Base-by-base conservation (phyloP, 2,113 vertebrate species). In the Poeciliopsis turrubarensis region DNA sequence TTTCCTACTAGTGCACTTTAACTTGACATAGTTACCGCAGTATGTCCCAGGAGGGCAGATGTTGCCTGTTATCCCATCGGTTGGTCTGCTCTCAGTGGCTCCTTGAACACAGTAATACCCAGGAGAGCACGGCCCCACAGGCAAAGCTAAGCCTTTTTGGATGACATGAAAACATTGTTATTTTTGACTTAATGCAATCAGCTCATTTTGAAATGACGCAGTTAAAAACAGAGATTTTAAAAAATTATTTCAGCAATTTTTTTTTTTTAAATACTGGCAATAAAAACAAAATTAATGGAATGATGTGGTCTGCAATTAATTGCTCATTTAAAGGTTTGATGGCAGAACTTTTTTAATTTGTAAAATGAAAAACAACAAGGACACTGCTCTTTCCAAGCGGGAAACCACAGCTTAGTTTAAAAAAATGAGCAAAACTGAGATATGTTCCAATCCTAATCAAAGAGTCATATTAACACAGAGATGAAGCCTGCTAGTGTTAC, bases 21-120 rank as follows among this genome's bases (percentile, higher is more conserved):
- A 22, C 5, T 65, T 70, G 22, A 44, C 60, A 27, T 29, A 27
- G 10, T 27, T 11, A 98, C 96, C 82, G 90, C 97, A 99, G 78
- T 94, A 97, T 17, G 93, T 92, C 66, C 97, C 97, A n/a, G 72
- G 82, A 5, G 98, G 96, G 26, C 96, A 99, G 79, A 96, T 70
- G 60, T 87, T 93, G 44, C 97, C 97, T 3, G 95, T 95, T 60
- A 93, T 78, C 3, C 92, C 92, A 71, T 97, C 96, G 65, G 77
- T 92, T 73, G 96, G 97, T 70, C 90, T 93, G n/a, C 95, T 91
- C 39, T 89, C 83, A 26, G 70, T 87, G 70, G 97, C 95, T 86
- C 94, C 92, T 79, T 91, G 93, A 5, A 34, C 81, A 78, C 97
- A 99, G 86, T 95, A 97, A 92, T 95, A 97, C 0, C 98, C 96